Percentiles rank a stretch among this genome's conserved stretches.
Conservation (phyloP, 92 coral and sea anemone genomes). For the Phenganax marumi region DNA sequence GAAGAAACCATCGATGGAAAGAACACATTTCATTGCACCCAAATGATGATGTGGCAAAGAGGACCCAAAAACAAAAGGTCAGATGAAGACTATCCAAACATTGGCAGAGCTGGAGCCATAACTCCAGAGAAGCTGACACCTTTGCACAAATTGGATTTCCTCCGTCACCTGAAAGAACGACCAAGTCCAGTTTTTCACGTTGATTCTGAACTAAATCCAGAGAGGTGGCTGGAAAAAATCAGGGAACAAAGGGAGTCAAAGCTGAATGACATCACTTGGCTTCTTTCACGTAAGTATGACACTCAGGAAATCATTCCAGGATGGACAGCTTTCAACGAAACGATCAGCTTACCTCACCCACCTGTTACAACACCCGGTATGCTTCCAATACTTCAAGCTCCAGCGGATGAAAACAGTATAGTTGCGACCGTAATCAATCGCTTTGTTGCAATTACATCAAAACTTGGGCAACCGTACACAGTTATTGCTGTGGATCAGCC, state of each 20-base stretch:
- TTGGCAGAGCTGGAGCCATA: background rate
- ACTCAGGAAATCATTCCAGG: background rate
- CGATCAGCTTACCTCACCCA: background rate
- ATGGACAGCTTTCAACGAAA: constrained; percentile 20
- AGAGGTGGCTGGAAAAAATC: background rate
- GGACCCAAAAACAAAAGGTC: constrained; percentile 31
- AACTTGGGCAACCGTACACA: background rate
- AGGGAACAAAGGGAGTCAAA: background rate
- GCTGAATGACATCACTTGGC: background rate
- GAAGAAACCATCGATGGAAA: constrained; percentile 47
- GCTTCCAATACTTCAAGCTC: constrained; percentile 14
- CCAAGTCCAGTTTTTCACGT: background rate
- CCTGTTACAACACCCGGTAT: constrained; percentile 23
- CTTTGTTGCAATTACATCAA: background rate
- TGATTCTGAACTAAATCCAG: background rate
- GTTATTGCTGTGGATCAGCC: constrained; percentile 8
- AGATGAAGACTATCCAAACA: background rate
- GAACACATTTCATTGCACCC: constrained; percentile 55
- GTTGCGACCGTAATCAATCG: constrained; percentile 19
- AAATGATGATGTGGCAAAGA: constrained; percentile 45
- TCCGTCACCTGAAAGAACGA: background rate
- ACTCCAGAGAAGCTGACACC: background rate
- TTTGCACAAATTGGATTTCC: background rate
- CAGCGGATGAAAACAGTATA: constrained; percentile 15
- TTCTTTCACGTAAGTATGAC: background rate